Conservation (phyloP, 2,797 vertebrate genomes). For the Sphenodon punctatus region DNA sequence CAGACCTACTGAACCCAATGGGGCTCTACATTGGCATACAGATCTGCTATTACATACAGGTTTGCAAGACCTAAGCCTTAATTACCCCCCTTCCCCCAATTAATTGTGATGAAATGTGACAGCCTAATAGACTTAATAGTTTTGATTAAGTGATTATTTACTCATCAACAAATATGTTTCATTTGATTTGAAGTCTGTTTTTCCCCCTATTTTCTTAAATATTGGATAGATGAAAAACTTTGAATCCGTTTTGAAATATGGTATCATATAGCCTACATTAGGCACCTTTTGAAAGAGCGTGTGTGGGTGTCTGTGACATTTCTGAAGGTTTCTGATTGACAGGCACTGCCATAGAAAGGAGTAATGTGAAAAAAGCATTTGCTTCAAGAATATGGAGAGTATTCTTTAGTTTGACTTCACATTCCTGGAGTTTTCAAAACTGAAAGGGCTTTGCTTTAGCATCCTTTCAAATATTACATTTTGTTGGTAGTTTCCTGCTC, state of each 20-base stretch:
- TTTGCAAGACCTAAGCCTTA: not conserved
- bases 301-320: conserved; percentile 60
- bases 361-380: conserved; percentile 50
- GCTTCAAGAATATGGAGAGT: conserved; percentile 41
- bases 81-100: conserved; percentile 9
- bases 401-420: conserved; percentile 22
- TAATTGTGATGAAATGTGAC: conserved; percentile 11
- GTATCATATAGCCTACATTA: conserved; percentile 48
- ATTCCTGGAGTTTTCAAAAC: conserved; percentile 14
- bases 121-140: conserved; percentile 23
- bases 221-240: conserved; percentile 40
- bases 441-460: not conserved
- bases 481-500: no score
- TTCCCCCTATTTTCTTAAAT: conserved; percentile 66
- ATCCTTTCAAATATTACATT: no score
- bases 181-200: conserved; percentile 62
- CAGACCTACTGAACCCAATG: not conserved
- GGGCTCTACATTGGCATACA: not conserved
- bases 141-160: conserved; percentile 38
- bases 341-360: conserved; percentile 56
- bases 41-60: not conserved
- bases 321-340: conserved; percentile 59
- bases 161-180: conserved; percentile 61
- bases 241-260: conserved; percentile 42
- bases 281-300: conserved; percentile 60